Evolutionary conservation across 2,888 invertebrate species (phyloP).

Genomic region (Drosophila eohydei): DNA sequence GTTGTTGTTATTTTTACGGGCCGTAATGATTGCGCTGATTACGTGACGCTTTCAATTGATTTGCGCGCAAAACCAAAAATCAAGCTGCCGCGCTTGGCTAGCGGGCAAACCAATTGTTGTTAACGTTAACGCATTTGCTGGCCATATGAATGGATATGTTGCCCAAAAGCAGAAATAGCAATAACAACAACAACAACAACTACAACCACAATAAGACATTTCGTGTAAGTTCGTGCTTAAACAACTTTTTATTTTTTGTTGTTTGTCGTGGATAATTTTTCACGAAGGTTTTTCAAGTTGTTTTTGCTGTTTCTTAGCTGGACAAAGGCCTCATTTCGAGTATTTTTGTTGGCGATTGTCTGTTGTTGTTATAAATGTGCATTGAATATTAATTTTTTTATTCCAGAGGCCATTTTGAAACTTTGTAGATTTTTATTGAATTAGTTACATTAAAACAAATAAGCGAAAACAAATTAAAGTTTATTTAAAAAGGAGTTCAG

Average conservation of each 20-base stretch:
- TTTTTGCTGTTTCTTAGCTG: slow-evolving; percentile 52
- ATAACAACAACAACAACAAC: slow-evolving; percentile 21
- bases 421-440: slow-evolving; percentile 28
- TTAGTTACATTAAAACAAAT: slow-evolving; percentile 25
- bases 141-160: slow-evolving; percentile 68
- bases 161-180: slow-evolving; percentile 53
- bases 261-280: slow-evolving; percentile 72
- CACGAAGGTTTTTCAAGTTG: slow-evolving; percentile 74
- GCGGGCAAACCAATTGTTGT: slow-evolving; percentile 51
- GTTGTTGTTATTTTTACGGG: slow-evolving; percentile 27
- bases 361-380: slow-evolving; percentile 58
- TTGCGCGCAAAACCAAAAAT: slow-evolving; percentile 54
- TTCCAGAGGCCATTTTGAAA: slow-evolving; percentile 66
- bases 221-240: slow-evolving; percentile 62
- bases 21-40: slow-evolving; percentile 75
- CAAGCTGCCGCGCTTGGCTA: slow-evolving; percentile 39
- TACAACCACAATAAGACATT: slow-evolving; percentile 31
- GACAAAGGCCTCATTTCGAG: slow-evolving; percentile 71
- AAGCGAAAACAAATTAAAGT: neutral
- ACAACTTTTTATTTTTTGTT: slow-evolving; percentile 39
- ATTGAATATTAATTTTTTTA: slow-evolving; percentile 69
- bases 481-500: slow-evolving; percentile 1
- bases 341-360: slow-evolving; percentile 31
- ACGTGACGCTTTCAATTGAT: slow-evolving; percentile 78
- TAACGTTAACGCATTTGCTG: slow-evolving; percentile 53